Evolutionary conservation across 1,140 invertebrate species (phyloP), one percentile per base, ranked within the genome.

Genomic region (Pseudomyrmex concolor): DNA sequence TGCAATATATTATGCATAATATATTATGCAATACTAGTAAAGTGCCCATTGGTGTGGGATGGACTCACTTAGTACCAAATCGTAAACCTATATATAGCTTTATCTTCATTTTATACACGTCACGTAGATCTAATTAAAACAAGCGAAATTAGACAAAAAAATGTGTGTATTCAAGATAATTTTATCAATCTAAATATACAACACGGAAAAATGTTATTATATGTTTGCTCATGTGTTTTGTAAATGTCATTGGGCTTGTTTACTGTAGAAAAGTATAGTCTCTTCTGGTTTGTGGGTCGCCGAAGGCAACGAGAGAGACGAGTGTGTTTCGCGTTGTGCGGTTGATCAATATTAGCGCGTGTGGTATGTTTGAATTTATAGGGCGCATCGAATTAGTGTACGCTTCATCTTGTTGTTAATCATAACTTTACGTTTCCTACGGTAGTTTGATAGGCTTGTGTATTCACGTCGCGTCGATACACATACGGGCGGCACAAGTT

Each of bases 401-500:
- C 15, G 34, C 51, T 57, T 67, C 22, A 55, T 17, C 22, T 10
- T 80, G 66, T 70, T 71, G 76, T 70, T 71, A 80, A 80, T 80
- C 66, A 80, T 80, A 80, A 80, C 76, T 80, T 71, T 48, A 59
- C 43, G 43, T 71, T 59, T 48, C 34, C 76, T 71, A 70, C 19
- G 34, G 43, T 19, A 70, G 54, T 71, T 80, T 71, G 66, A 80
- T 59, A 59, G 66, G 66, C 45, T 80, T 80, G 66, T 80, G 66
- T 60, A 71, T 48, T 43, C 34, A 71, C 43, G 68, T 50, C 43
- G 34, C 34, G 76, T 80, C 54, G 43, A 80, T 71, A 60, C 76
- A 67, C 12, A 80, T 70, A 19, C 76, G 43, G 13, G 66, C 19
- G 7, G 10, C 13, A 54, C 22, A 70, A 78, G 51, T 68, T 78